Evolutionary conservation across 2,888 invertebrate genomes (phyloP).

Genomic region (Biston stratarius): DNA sequence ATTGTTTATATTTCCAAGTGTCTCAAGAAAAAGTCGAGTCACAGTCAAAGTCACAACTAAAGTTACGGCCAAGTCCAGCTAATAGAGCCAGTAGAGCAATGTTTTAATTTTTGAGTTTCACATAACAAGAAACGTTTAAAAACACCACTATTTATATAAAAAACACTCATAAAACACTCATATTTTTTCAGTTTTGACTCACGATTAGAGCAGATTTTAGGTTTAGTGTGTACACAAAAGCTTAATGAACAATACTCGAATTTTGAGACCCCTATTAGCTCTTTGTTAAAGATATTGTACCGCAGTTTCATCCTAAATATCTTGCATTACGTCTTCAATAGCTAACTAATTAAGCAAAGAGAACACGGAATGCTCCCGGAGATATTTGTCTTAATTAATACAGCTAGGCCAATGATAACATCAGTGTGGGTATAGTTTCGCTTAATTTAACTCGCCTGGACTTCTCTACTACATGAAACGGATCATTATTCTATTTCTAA

Average conservation of each 20-base stretch:
- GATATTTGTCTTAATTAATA: slow-evolving; percentile 43
- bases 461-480: slow-evolving; percentile 16
- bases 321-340: slow-evolving; percentile 17
- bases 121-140: no score
- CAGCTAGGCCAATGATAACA: slow-evolving; percentile 33
- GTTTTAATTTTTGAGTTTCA: no score
- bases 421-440: slow-evolving; percentile 24
- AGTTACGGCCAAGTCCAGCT: no score
- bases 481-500: background rate
- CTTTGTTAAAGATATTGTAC: background rate
- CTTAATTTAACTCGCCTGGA: slow-evolving; percentile 30
- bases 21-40: no score
- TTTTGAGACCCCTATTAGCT: background rate
- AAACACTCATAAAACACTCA: no score
- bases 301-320: background rate
- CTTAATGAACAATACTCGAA: background rate
- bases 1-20: no score
- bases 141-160: no score
- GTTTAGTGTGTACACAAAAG: no score
- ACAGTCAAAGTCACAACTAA: no score
- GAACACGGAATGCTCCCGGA: slow-evolving; percentile 25
- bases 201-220: background rate
- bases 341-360: slow-evolving; percentile 20
- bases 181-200: slow-evolving; percentile 1
- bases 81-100: no score